These are phyloP conservation scores for Leptoclinus maculatus DNA, from an alignment of 2,797 vertebrate genomes.

Conservation along the genomic window DNA sequence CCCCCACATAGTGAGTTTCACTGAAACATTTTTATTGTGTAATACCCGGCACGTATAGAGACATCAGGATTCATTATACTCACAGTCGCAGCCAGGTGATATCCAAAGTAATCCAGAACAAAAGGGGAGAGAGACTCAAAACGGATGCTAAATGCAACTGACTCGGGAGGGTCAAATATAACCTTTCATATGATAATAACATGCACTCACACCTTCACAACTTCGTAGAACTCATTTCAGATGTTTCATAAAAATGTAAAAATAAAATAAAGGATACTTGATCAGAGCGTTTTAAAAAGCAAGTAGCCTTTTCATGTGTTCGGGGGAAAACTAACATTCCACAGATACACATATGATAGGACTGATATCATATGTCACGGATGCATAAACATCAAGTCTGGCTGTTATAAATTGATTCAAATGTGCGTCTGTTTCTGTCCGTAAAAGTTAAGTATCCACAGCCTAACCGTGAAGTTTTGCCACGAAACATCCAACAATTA, in stretches of 20 bases:
- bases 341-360: not conserved
- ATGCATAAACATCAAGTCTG: not conserved
- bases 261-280: slow-evolving; percentile 37
- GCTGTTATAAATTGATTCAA: slow-evolving; percentile 13
- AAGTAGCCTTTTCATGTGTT: not conserved
- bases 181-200: slow-evolving; percentile 78
- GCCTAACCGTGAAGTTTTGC: slow-evolving; percentile 41
- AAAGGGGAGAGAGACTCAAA: slow-evolving; percentile 66
- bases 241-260: slow-evolving; percentile 50
- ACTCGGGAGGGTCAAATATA: slow-evolving; percentile 78
- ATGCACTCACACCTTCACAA: slow-evolving; percentile 43
- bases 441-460: slow-evolving; percentile 40
- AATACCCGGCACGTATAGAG: slow-evolving; percentile 82
- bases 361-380: not conserved
- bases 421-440: slow-evolving; percentile 20
- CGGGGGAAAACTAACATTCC: not conserved
- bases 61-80: slow-evolving; percentile 85
- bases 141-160: slow-evolving; percentile 76
- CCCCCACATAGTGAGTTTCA: slow-evolving; percentile 82
- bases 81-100: slow-evolving; percentile 76
- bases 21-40: slow-evolving; percentile 86
- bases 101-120: slow-evolving; percentile 73
- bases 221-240: slow-evolving; percentile 44
- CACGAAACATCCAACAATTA: slow-evolving; percentile 61
- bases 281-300: slow-evolving; percentile 20